phyloP scores from a whole-genome alignment of 1,140 invertebrate genomes.

The Tetramorium simillimum region DNA sequence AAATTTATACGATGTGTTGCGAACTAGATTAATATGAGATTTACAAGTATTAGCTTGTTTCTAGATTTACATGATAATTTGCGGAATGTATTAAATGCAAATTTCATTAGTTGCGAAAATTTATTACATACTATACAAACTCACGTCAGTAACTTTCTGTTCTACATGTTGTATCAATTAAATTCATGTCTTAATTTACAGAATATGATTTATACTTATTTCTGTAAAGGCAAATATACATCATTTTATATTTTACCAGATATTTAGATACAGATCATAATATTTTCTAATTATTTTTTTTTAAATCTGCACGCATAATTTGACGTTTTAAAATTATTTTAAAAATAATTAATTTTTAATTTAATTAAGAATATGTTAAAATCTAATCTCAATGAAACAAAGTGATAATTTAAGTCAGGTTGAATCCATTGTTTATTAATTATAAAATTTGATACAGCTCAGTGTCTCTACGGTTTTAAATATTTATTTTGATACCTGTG shows the following conservation, averaged over 20 bases:
- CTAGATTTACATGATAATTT: not conserved
- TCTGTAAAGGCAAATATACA: not conserved
- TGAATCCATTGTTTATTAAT: not conserved
- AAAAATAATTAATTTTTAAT: not conserved
- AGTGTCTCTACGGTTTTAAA: not conserved
- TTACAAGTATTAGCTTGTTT: not conserved
- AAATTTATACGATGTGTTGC: not conserved
- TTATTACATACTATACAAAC: not conserved
- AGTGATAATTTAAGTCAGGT: not conserved
- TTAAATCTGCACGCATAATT: not conserved
- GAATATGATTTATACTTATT: not conserved
- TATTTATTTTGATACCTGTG: not conserved
- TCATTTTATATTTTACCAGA: not conserved
- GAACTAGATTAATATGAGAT: not conserved
- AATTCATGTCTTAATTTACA: not conserved
- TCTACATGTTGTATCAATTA: not conserved
- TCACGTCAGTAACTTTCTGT: not conserved
- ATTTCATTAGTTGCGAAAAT: not conserved
- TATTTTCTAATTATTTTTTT: not conserved
- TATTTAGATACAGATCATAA: not conserved
- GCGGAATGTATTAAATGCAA: not conserved
- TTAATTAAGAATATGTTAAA: not conserved
- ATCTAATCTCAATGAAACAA: not conserved
- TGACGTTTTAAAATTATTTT: not conserved
- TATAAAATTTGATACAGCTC: not conserved